phyloP scores from a whole-genome alignment of 2,888 invertebrate genomes.

The Dryadula phaetusa region DNA sequence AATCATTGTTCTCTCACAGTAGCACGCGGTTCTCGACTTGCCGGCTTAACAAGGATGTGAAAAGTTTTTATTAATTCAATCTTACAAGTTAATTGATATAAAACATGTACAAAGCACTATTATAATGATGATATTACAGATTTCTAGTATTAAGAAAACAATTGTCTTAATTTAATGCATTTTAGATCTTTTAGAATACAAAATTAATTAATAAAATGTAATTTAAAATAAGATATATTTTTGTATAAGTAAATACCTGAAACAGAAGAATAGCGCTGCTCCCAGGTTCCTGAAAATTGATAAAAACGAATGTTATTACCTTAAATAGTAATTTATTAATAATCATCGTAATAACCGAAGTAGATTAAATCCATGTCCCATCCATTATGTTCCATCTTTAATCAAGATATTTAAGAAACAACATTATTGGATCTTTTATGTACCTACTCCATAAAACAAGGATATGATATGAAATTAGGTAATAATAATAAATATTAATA shows the following conservation, averaged over 20 bases:
- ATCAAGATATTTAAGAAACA: neutral
- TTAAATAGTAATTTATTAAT: no score
- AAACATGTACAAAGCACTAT: neutral
- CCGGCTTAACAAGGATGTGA: constrained; percentile 39
- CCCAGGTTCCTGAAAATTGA: constrained; percentile 70
- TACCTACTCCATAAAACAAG: constrained; percentile 3
- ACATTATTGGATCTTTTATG: constrained; percentile 4
- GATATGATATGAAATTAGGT: constrained; percentile 25
- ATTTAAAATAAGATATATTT: constrained; percentile 42
- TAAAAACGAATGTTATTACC: constrained; percentile 23
- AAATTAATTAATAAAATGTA: neutral
- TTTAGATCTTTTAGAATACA: neutral
- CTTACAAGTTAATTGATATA: constrained; percentile 10
- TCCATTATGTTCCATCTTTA: neutral
- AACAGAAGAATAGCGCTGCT: constrained; percentile 65
- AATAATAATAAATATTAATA: constrained; percentile 64
- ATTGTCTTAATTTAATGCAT: neutral
- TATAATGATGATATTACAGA: neutral
- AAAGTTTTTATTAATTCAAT: constrained; percentile 27
- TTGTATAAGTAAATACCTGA: constrained; percentile 55
- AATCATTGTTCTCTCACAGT: constrained; percentile 33
- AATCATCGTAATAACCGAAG: no score
- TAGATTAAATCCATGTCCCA: no score
- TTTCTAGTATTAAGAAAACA: neutral
- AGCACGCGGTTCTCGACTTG: constrained; percentile 26